A percentile compares a stretch with the other conserved stretches of the same genome.
Conservation (phyloP, 1,140 invertebrate species). For the Magallana ariakensis region DNA sequence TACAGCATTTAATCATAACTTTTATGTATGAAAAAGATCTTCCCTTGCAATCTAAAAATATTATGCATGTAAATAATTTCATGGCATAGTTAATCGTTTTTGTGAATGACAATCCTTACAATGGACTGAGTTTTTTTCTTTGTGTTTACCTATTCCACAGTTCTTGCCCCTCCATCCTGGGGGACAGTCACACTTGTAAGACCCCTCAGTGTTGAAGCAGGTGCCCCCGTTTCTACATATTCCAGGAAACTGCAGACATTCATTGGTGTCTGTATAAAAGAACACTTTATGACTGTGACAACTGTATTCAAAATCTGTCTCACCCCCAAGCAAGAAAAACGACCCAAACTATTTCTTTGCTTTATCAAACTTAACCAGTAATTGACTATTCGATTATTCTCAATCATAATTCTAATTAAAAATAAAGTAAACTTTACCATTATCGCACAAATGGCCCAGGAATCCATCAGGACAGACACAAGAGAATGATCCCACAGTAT, state of each 20-base stretch:
- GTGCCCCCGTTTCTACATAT: slow-evolving; percentile 67
- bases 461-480: slow-evolving; percentile 40
- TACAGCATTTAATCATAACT: neutral
- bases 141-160: slow-evolving; percentile 32
- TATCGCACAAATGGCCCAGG: slow-evolving; percentile 16
- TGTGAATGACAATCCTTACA: neutral
- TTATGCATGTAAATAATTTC: neutral
- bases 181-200: slow-evolving; percentile 69
- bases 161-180: slow-evolving; percentile 46
- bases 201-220: slow-evolving; percentile 67
- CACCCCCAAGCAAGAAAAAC: no score
- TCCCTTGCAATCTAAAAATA: no score
- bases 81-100: neutral
- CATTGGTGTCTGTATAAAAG: slow-evolving; percentile 87
- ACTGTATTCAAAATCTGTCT: neutral
- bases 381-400: no score
- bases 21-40: no score
- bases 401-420: no score
- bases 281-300: slow-evolving; percentile 23
- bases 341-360: no score
- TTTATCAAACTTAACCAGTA: no score
- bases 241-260: slow-evolving; percentile 84
- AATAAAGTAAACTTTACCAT: neutral
- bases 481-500: slow-evolving; percentile 55
- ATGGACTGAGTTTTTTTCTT: neutral